Evolutionary conservation across 2,797 vertebrate species (phyloP), one percentile per base, ranked within the genome.

Genomic region (Hybognathus amarus): DNA sequence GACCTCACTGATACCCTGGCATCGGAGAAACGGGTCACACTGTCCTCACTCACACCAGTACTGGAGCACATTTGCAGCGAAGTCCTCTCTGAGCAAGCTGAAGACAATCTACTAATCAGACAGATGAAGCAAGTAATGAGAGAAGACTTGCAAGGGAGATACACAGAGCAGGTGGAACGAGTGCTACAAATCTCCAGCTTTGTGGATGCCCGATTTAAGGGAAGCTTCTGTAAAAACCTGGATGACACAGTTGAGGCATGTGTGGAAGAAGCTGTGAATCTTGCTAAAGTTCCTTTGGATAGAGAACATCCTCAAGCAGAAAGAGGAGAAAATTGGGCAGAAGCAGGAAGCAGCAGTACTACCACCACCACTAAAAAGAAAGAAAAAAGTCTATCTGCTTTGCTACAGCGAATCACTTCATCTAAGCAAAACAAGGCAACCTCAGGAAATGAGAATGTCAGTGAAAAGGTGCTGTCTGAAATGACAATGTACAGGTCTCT

Each of bases 231-330:
- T 74, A 82, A 82, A 74, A 76, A 64, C 27, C 59, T 82, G 69
- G 42, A 76, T 82, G 30, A 82, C 80, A 75, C 59, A 67, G 70
- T 82, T 64, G 42, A 82, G 70, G 80, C 20, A 74, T 82, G 71
- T 66, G 59, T 82, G 69, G 42, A 75, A 67, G 64, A 67, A 38
- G 33, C 64, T 22, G 36, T 67, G 33, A 22, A 67, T 36, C 18
- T 67, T 36, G 67, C 64, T 76, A 50, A 4, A 27, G 61, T 61
- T 42, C 13, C 77, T 64, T 59, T 42, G 0, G 17, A 33, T 18
- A 59, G 20, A 66, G 56, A 79, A 79, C 38, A 79, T 38, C 77
- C 40, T 79, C 59, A 42, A 79, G 40, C 56, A 27, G 40, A 42
- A 63, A 79, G 56, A 15, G 38, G 1, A 66, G 56, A 45, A 79